These are phyloP conservation scores for Lepidonotus clava DNA, from an alignment of 2,888 invertebrate genomes.

Conservation along the genomic window DNA sequence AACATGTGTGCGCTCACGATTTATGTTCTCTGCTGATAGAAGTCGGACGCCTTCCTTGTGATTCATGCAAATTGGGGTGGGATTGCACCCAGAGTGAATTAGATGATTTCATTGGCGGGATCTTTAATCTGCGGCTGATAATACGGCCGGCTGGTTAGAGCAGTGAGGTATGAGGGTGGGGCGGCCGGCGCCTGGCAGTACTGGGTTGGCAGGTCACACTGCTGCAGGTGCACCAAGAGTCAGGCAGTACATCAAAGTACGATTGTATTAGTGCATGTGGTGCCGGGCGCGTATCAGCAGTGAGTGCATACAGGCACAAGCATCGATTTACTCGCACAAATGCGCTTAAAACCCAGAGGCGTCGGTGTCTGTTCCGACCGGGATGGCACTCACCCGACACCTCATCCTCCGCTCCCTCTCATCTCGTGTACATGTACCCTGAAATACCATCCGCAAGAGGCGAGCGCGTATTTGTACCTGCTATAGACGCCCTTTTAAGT, in stretches of 20 bases:
- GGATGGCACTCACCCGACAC: too few species aligned
- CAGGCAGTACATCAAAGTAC: constrained; percentile 16
- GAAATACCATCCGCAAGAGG: background rate
- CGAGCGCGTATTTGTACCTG: background rate
- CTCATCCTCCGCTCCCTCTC: background rate
- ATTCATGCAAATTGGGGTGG: background rate
- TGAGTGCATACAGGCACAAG: background rate
- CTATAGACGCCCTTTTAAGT: background rate
- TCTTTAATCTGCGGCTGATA: background rate
- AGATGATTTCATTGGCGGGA: background rate
- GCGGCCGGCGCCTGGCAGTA: background rate
- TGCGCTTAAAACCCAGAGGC: constrained; percentile 16
- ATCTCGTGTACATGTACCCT: background rate
- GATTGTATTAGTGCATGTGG: constrained; percentile 3
- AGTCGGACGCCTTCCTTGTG: background rate
- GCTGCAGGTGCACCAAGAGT: background rate
- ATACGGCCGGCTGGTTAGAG: background rate
- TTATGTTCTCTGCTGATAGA: background rate
- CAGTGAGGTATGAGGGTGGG: background rate
- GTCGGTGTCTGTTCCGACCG: too few species aligned
- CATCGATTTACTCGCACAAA: background rate
- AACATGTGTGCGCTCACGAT: background rate
- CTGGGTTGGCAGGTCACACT: background rate
- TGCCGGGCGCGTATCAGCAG: background rate
- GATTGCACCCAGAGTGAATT: background rate